Percentiles rank a stretch among this genome's conserved stretches.
phyloP scores from a whole-genome alignment of 1,140 invertebrate genomes.

The Heliothis subflexa region DNA sequence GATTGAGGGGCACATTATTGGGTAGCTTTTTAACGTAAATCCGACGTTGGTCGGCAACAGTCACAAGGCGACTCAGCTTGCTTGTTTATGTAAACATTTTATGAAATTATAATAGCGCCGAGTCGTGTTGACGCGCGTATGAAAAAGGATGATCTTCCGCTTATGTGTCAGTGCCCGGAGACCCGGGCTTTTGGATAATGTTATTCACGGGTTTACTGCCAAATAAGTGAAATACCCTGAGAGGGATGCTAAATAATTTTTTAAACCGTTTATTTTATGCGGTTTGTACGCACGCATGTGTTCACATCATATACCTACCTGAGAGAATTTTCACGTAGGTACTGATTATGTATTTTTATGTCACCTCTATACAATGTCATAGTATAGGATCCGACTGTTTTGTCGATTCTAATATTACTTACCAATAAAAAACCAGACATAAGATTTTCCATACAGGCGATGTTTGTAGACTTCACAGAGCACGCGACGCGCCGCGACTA shows the following conservation, averaged over 20 bases:
- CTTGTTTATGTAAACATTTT: slow-evolving; percentile 42
- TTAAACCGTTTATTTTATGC: neutral
- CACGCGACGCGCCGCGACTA: slow-evolving; percentile 97
- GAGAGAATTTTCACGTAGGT: no score
- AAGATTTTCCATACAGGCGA: slow-evolving; percentile 97
- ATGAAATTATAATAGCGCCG: slow-evolving; percentile 45
- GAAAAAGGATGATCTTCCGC: slow-evolving; percentile 50
- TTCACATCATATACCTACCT: no score
- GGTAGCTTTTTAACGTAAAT: neutral
- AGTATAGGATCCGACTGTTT: neutral
- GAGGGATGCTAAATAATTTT: slow-evolving; percentile 10
- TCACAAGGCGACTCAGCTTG: neutral
- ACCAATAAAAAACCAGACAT: slow-evolving; percentile 99
- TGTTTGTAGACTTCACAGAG: slow-evolving; percentile 99
- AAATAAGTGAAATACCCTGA: slow-evolving; percentile 32
- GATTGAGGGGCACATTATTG: neutral
- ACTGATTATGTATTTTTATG: neutral
- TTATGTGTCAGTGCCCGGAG: slow-evolving; percentile 44
- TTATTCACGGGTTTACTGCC: slow-evolving; percentile 47
- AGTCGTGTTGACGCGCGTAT: slow-evolving; percentile 13
- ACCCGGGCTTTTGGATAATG: slow-evolving; percentile 45
- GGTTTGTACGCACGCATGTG: no score
- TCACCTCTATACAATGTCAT: neutral
- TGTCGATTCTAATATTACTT: slow-evolving; percentile 72
- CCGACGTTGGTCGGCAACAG: neutral